Conservation (phyloP, 2,113 vertebrate genomes). For the Hemicordylus capensis region DNA sequence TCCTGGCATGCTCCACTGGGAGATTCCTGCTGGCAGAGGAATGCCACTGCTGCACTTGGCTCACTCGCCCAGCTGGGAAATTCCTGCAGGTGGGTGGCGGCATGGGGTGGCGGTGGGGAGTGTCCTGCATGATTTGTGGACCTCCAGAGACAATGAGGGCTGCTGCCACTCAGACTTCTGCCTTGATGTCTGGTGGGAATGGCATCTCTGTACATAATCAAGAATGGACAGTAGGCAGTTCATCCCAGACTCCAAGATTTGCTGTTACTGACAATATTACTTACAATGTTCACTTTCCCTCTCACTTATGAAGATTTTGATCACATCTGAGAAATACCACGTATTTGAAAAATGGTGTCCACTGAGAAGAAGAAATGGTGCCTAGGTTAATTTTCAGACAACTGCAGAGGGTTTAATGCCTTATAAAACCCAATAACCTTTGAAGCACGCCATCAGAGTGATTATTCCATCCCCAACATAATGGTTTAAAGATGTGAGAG, state of each 20-base stretch:
- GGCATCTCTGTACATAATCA: too few species aligned
- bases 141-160: too few species aligned
- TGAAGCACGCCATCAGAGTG: conserved; percentile 67
- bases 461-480: conserved; percentile 68
- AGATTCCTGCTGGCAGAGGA: too few species aligned
- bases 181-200: too few species aligned
- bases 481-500: conserved; percentile 76
- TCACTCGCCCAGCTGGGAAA: too few species aligned
- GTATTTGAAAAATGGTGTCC: conserved; percentile 20
- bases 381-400: conserved; percentile 37
- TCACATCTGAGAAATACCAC: conserved; percentile 10
- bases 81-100: too few species aligned
- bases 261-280: neutral
- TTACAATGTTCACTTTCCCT: neutral
- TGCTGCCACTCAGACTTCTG: too few species aligned
- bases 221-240: neutral
- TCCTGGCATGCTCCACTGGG: too few species aligned
- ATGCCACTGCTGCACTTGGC: too few species aligned
- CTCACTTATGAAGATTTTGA: neutral
- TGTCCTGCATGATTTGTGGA: too few species aligned
- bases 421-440: conserved; percentile 70
- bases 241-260: neutral
- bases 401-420: conserved; percentile 54
- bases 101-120: too few species aligned
- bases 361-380: conserved; percentile 16